These are phyloP conservation scores for Plusia festucae DNA, from an alignment of 2,888 invertebrate genomes.

Conservation along the genomic window DNA sequence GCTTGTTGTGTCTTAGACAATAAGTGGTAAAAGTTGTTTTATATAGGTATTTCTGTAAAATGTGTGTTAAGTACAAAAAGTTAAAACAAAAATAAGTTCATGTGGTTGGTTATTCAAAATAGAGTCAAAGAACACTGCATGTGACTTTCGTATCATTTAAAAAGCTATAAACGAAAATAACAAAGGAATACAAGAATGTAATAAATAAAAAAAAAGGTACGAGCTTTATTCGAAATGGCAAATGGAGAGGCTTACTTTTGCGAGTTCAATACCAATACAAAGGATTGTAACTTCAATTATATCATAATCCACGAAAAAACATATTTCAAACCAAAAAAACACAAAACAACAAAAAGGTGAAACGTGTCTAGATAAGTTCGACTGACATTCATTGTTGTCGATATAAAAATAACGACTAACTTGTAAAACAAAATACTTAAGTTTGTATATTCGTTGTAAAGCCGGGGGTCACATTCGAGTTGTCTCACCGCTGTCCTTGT, in stretches of 20 bases:
- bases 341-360: constrained; percentile 33
- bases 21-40: not conserved
- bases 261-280: constrained; percentile 1
- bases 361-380: constrained; percentile 41
- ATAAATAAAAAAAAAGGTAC: constrained; percentile 3
- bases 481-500: constrained; percentile 66
- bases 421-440: constrained; percentile 55
- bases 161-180: not conserved
- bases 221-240: not conserved
- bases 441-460: constrained; percentile 51
- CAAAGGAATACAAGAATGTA: not conserved
- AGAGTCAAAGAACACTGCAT: not conserved
- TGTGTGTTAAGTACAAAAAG: not conserved
- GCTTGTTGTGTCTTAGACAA: constrained; percentile 14
- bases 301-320: constrained; percentile 9
- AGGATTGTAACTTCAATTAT: constrained; percentile 5
- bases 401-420: constrained; percentile 57
- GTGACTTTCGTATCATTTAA: not conserved
- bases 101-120: not conserved
- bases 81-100: too few species aligned
- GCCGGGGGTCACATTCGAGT: constrained; percentile 60
- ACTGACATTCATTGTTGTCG: constrained; percentile 55
- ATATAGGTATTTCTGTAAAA: not conserved
- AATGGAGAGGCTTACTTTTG: constrained; percentile 4
- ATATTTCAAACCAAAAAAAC: constrained; percentile 21